Evolutionary conservation across 53 echinoderm and acorn worm genomes (phyloP).

Genomic region (Henricia sp.): DNA sequence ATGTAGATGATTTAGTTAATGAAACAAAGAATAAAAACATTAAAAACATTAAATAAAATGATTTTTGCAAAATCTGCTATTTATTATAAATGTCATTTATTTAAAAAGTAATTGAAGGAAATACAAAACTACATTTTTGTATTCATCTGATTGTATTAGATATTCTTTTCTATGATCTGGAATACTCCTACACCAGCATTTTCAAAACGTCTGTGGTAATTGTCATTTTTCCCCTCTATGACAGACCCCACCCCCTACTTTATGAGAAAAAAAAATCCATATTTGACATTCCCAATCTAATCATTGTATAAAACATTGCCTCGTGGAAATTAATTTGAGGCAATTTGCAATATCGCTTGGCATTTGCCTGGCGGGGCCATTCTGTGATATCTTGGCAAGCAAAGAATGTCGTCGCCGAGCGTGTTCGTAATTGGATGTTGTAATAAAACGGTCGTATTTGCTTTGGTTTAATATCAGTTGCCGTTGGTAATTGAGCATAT

Average conservation of each 20-base stretch:
- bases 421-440: background rate
- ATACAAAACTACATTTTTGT: too few relatives aligned
- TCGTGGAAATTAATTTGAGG: constrained; percentile 5
- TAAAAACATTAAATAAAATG: too few relatives aligned
- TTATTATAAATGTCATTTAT: background rate
- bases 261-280: background rate
- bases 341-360: constrained; percentile 17
- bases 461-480: background rate
- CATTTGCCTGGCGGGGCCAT: constrained; percentile 12
- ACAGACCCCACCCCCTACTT: background rate
- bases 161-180: too few relatives aligned
- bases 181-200: too few relatives aligned
- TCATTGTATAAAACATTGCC: background rate
- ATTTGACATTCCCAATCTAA: background rate
- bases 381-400: constrained; percentile 6
- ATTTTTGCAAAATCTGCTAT: too few relatives aligned
- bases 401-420: constrained; percentile 6
- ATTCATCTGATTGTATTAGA: too few relatives aligned
- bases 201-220: too few relatives aligned
- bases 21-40: too few relatives aligned
- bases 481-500: constrained; percentile 20
- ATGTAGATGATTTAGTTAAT: too few relatives aligned
- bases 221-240: background rate
- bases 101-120: too few relatives aligned
- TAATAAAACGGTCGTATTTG: constrained; percentile 12